Conservation (phyloP, 2,888 invertebrate genomes). For the Uloborus plumipes region DNA sequence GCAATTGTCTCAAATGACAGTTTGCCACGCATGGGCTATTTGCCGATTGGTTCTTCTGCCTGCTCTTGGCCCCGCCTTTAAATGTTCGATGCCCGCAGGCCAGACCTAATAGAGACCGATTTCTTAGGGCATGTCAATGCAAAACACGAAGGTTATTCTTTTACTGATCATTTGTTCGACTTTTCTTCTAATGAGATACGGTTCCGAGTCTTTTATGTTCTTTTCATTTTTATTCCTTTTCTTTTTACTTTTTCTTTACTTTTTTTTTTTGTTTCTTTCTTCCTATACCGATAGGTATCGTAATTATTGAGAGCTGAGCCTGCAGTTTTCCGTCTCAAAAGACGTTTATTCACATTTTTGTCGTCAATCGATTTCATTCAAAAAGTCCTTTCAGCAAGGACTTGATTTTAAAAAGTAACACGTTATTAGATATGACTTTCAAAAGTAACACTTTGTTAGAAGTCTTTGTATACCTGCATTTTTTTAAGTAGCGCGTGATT, state of each 20-base stretch:
- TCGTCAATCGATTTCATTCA: too few species aligned
- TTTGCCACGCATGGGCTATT: slow-evolving; percentile 49
- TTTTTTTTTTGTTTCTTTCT: background rate
- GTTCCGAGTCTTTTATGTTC: slow-evolving; percentile 11
- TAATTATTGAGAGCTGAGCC: too few species aligned
- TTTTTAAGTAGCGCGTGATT: too few species aligned
- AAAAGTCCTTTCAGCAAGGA: too few species aligned
- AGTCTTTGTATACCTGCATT: too few species aligned
- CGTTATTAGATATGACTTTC: too few species aligned
- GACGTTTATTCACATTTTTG: too few species aligned
- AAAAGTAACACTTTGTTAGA: too few species aligned
- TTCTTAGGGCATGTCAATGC: slow-evolving; percentile 30
- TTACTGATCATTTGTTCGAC: slow-evolving; percentile 35
- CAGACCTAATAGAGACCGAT: slow-evolving; percentile 13
- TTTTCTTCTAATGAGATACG: slow-evolving; percentile 28
- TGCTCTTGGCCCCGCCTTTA: slow-evolving; percentile 29
- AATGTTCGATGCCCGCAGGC: slow-evolving; percentile 9
- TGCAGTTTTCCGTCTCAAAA: too few species aligned
- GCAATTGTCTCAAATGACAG: slow-evolving; percentile 52
- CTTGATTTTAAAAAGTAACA: too few species aligned
- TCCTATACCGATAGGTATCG: too few species aligned
- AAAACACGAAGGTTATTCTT: slow-evolving; percentile 36
- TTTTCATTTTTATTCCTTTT: slow-evolving; percentile 8
- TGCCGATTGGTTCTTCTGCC: slow-evolving; percentile 33
- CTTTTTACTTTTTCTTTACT: background rate